Percentiles rank a stretch among this genome's conserved stretches.
These are phyloP conservation scores for Hydropsyche betteni DNA, from an alignment of 2,888 invertebrate genomes.

Conservation along the genomic window DNA sequence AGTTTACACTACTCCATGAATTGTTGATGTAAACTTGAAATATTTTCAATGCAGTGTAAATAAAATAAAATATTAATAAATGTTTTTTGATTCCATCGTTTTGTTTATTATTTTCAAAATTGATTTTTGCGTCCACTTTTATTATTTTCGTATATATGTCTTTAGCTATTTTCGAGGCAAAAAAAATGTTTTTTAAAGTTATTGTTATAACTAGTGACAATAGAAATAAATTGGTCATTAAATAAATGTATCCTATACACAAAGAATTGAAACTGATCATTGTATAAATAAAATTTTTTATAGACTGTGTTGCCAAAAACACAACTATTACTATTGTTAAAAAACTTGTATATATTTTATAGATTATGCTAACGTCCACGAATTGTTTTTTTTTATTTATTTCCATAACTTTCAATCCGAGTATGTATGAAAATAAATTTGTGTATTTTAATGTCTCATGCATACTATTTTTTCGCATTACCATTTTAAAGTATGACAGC, in stretches of 20 bases:
- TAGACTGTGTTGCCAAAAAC: no score
- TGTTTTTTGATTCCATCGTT: background rate
- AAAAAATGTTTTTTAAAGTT: no score
- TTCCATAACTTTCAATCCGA: no score
- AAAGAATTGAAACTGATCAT: background rate
- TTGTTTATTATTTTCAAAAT: background rate
- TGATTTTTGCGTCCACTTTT: background rate
- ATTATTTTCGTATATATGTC: background rate
- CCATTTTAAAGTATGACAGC: no score
- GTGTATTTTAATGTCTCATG: no score
- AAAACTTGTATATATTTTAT: no score
- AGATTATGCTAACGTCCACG: no score
- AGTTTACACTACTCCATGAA: background rate
- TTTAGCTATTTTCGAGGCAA: background rate
- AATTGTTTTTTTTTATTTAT: no score
- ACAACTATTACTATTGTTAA: no score
- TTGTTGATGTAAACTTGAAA: background rate
- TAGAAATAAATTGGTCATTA: background rate
- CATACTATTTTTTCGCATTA: no score
- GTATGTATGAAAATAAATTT: no score
- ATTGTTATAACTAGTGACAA: background rate
- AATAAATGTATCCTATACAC: background rate
- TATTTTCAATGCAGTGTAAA: background rate
- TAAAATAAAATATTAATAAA: background rate
- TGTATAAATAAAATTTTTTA: background rate